A percentile compares a stretch with the other conserved stretches of the same genome.
Evolutionary conservation across 2,888 invertebrate species (phyloP).

Genomic region (Spialia ferax): DNA sequence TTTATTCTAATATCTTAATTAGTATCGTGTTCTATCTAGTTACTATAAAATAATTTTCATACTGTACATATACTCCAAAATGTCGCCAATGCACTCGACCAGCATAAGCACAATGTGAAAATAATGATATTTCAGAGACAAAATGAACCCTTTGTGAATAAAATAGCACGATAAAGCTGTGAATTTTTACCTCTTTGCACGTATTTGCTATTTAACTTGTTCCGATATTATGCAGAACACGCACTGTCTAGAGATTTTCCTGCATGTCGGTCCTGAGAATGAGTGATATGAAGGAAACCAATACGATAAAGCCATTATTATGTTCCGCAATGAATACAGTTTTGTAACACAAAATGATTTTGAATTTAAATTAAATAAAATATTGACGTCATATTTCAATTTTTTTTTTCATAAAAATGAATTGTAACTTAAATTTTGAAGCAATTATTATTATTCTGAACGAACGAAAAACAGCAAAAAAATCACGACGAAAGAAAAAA

Average conservation of each 20-base stretch:
- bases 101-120: neutral
- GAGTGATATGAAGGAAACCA: conserved; percentile 30
- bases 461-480: too few relatives aligned
- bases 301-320: conserved; percentile 5
- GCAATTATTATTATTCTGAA: too few relatives aligned
- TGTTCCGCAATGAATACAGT: neutral
- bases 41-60: too few relatives aligned
- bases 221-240: conserved; percentile 31
- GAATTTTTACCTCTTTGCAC: conserved; percentile 19
- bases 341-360: conserved; percentile 3
- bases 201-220: conserved; percentile 29
- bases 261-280: conserved; percentile 27
- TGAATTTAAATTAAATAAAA: conserved; percentile 14
- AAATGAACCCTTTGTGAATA: conserved; percentile 13
- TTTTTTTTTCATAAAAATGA: too few relatives aligned
- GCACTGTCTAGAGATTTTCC: conserved; percentile 35
- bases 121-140: neutral
- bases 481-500: too few relatives aligned
- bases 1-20: too few relatives aligned
- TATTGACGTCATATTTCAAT: too few relatives aligned
- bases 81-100: neutral
- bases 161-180: neutral
- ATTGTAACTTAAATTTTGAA: too few relatives aligned
- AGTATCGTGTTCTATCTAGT: too few relatives aligned
- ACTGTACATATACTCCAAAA: neutral